Conservation (phyloP, 2,888 invertebrate genomes). For the Harmothoe impar region DNA sequence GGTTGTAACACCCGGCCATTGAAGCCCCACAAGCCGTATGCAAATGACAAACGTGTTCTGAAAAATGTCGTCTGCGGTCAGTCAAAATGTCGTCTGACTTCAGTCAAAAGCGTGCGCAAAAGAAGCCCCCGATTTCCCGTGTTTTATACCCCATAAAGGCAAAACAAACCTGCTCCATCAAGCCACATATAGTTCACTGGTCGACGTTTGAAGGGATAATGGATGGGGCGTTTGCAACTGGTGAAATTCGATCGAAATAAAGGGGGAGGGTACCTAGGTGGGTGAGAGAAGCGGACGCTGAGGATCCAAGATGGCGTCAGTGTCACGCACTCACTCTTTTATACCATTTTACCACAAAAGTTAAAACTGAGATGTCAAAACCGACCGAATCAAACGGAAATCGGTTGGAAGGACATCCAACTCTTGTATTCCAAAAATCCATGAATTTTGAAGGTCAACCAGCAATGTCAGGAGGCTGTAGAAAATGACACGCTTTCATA, state of each 20-base stretch:
- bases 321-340: too few species aligned
- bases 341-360: too few species aligned
- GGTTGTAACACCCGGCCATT: conserved; percentile 49
- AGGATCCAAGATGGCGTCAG: conserved; percentile 46
- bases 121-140: neutral
- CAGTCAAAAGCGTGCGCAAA: neutral
- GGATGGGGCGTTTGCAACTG: neutral
- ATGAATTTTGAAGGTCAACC: too few species aligned
- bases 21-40: conserved; percentile 25
- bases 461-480: too few species aligned
- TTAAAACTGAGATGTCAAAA: too few species aligned
- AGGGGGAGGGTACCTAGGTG: neutral
- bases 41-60: conserved; percentile 43
- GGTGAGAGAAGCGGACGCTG: neutral
- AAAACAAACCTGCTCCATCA: conserved; percentile 50
- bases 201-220: neutral
- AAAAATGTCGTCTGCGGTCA: conserved; percentile 14
- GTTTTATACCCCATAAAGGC: neutral
- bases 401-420: too few species aligned
- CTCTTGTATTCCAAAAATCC: too few species aligned
- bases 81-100: neutral
- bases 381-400: too few species aligned
- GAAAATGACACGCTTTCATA: too few species aligned
- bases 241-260: conserved; percentile 35
- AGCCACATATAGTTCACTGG: neutral